These are phyloP conservation scores for Martes martes DNA, from an alignment of 2,113 vertebrate genomes.

Conservation along the genomic window DNA sequence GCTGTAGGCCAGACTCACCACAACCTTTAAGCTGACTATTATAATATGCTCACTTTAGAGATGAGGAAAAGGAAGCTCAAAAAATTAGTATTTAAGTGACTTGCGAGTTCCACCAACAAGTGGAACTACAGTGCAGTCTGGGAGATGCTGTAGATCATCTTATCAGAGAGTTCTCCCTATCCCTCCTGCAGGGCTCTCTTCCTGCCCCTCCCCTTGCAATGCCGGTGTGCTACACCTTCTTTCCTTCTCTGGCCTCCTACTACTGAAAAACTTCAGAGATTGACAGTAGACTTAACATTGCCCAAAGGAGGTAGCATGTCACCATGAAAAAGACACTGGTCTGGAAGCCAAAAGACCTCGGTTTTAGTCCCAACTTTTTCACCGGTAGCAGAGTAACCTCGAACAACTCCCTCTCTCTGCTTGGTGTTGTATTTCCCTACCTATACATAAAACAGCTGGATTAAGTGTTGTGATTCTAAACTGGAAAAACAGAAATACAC, in stretches of 20 bases:
- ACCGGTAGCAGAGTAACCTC: neutral
- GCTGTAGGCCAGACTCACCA: neutral
- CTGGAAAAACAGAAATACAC: neutral
- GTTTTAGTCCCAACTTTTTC: neutral
- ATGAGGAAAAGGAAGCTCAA: neutral
- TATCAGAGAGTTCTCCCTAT: neutral
- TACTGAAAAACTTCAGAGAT: neutral
- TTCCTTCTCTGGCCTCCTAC: neutral
- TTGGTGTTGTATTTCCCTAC: neutral
- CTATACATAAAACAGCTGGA: neutral
- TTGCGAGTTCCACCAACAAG: neutral
- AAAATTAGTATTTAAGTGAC: neutral
- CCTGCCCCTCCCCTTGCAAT: too few relatives aligned
- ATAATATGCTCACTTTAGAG: neutral
- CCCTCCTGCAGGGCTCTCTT: neutral
- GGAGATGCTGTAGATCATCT: too few relatives aligned
- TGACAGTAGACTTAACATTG: neutral
- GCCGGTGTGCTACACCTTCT: neutral
- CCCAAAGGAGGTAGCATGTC: neutral
- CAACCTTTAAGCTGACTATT: neutral
- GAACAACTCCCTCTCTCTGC: neutral
- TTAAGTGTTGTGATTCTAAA: neutral
- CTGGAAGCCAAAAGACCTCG: neutral
- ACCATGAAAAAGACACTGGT: neutral
- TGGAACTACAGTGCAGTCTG: neutral